Evolutionary conservation across 1,140 invertebrate genomes (phyloP), one percentile per base, ranked within the genome.

Genomic region (Cephus cinctus): DNA sequence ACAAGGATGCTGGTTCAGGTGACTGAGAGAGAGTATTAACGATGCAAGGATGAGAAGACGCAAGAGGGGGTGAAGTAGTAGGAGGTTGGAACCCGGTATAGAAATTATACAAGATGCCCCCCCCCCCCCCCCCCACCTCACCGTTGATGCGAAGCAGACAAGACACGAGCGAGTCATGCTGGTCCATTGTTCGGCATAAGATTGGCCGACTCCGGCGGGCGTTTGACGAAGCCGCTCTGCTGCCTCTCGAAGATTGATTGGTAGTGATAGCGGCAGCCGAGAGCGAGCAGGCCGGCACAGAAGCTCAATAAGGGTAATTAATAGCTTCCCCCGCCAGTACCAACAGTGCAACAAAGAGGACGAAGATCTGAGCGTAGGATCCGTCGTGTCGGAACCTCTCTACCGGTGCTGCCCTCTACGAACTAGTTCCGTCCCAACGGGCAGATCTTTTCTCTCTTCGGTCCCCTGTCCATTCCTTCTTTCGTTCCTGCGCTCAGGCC

Each of bases 261-360:
- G 52, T 58, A 54, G 52, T 65, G 69, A 71, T 69, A 71, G 58
- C 65, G 63, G 61, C 60, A 65, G 68, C 68, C 63, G 52, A 63
- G 56, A 52, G 58, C 56, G 47, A 23, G 57, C 54, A 59, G 61
- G 54, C 64, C 57, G 60, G 57, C 55, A 61, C 61, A 52, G 58
- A 65, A 63, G 61, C 63, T 56, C 62, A 62, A 65, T 66, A 60
- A 62, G 56, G 61, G 61, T 67, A 67, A 65, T 64, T 64, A 67
- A 66, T 65, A 62, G 61, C 52, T 44, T 31, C 41, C 18, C 36
- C 44, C 19, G 35, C 31, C n/a, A n/a, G n/a, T n/a, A n/a, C 12
- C 6, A 18, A 18, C 9, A 5, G 9, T 15, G 9, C 36, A 36
- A 30, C 18, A 32, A 44, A 35, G 41, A 36, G 11, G 21, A 42